Evolutionary conservation across 1,140 invertebrate species (phyloP).

Genomic region (Pararge aegeria): DNA sequence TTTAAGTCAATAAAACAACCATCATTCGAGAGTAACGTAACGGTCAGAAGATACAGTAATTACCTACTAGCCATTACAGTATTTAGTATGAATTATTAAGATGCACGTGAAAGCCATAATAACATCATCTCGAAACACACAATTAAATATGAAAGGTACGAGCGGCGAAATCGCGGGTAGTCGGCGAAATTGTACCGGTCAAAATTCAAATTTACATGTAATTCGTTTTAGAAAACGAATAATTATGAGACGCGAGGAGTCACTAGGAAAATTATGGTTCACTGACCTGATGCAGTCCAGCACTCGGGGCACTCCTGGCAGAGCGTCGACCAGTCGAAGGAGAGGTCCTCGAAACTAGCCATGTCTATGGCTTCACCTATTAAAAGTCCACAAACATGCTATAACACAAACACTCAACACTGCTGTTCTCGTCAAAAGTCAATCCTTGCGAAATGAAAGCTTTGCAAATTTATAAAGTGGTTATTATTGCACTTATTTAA

Average conservation of each 20-base stretch:
- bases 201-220: slow-evolving; percentile 34
- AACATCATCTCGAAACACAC: slow-evolving; percentile 18
- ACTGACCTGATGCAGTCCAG: slow-evolving; percentile 79
- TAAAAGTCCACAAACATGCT: slow-evolving; percentile 59
- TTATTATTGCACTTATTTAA: slow-evolving; percentile 28
- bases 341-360: slow-evolving; percentile 79
- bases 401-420: slow-evolving; percentile 54
- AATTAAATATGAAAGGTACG: slow-evolving; percentile 24
- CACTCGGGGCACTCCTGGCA: slow-evolving; percentile 80
- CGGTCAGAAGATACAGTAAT: slow-evolving; percentile 11
- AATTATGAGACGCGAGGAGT: not conserved
- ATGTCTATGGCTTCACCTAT: slow-evolving; percentile 49
- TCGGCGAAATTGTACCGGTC: slow-evolving; percentile 18
- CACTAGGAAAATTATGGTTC: slow-evolving; percentile 27
- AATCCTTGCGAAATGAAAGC: slow-evolving; percentile 32
- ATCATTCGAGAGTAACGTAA: slow-evolving; percentile 1
- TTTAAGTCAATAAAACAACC: not conserved
- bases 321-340: slow-evolving; percentile 80
- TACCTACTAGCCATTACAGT: slow-evolving; percentile 6
- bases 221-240: slow-evolving; percentile 25
- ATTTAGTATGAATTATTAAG: slow-evolving; percentile 12
- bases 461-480: slow-evolving; percentile 15
- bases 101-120: slow-evolving; percentile 17
- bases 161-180: slow-evolving; percentile 21
- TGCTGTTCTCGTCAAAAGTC: slow-evolving; percentile 10